These are phyloP conservation scores for Nomada flava DNA, from an alignment of 2,888 invertebrate genomes.

Conservation along the genomic window DNA sequence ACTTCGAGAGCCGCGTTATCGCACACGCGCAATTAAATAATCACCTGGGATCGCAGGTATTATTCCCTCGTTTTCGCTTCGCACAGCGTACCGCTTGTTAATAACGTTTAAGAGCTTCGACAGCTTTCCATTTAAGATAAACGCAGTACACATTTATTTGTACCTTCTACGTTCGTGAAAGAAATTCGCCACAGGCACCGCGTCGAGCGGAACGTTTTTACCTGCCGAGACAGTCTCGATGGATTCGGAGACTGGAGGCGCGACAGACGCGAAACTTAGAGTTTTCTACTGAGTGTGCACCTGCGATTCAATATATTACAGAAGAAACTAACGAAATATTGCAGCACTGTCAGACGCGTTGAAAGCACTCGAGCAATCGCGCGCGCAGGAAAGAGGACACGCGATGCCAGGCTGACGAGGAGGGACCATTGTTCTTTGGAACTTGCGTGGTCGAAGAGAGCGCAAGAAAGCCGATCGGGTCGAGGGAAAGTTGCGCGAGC, in stretches of 20 bases:
- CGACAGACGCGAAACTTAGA: conserved; percentile 19
- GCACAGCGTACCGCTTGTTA: too few species aligned
- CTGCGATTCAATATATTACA: conserved; percentile 27
- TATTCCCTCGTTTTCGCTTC: neutral
- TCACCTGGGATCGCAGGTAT: neutral
- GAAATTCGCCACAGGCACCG: neutral
- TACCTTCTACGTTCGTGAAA: neutral
- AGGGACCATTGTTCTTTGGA: conserved; percentile 24
- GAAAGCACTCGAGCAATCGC: conserved; percentile 22
- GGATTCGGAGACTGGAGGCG: conserved; percentile 13
- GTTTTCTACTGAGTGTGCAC: conserved; percentile 52
- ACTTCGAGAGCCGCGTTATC: neutral
- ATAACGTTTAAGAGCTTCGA: neutral
- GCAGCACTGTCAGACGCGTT: neutral
- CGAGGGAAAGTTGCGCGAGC: conserved; percentile 33
- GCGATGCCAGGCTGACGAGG: neutral
- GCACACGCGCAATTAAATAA: neutral
- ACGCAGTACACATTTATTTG: neutral
- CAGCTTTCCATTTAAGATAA: neutral
- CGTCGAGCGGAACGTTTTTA: neutral
- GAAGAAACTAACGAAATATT: too few species aligned
- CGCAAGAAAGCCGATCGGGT: conserved; percentile 33
- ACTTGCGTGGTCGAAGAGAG: conserved; percentile 1
- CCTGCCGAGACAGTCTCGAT: neutral
- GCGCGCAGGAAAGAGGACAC: neutral